Conservation (phyloP, 1,140 invertebrate species). For the Drosophila kikkawai region DNA sequence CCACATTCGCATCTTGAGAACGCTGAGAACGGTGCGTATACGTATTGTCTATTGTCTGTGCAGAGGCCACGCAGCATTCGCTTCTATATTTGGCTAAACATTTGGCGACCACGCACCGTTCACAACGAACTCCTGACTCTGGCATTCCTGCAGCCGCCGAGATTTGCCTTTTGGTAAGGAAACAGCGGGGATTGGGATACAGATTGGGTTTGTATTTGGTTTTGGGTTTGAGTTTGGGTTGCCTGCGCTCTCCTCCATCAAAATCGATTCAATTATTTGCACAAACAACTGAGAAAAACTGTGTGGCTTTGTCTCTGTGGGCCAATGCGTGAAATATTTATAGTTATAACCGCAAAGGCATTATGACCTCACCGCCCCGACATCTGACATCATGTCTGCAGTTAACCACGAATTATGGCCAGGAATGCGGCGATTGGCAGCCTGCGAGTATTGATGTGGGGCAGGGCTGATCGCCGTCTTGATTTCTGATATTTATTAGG, state of each 20-base stretch:
- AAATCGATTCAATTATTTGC: constrained; percentile 75
- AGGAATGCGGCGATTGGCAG: constrained; percentile 55
- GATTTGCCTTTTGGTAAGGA: constrained; percentile 65
- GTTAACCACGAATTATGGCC: constrained; percentile 59
- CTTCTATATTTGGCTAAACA: constrained; percentile 56
- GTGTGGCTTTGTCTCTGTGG: constrained; percentile 66
- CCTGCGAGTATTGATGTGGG: constrained; percentile 35
- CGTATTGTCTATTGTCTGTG: constrained; percentile 73
- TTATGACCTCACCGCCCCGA: constrained; percentile 66
- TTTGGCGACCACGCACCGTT: constrained; percentile 67
- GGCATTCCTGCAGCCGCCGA: constrained; percentile 58
- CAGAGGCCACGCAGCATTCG: constrained; percentile 49
- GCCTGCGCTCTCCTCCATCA: constrained; percentile 52
- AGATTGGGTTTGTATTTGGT: constrained; percentile 7
- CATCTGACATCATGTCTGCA: constrained; percentile 61
- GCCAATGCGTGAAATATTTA: constrained; percentile 73
- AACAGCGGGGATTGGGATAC: constrained; percentile 8
- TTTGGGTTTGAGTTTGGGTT: constrained; percentile 19
- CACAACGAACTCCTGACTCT: constrained; percentile 24
- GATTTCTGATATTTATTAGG: constrained; percentile 47
- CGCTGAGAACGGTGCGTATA: constrained; percentile 70
- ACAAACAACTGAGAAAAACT: constrained; percentile 55
- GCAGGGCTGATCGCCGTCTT: constrained; percentile 35
- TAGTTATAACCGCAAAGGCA: constrained; percentile 67
- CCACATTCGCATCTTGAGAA: constrained; percentile 10